Conservation (phyloP, 1,140 invertebrate genomes). For the Tetramorium simillimum region DNA sequence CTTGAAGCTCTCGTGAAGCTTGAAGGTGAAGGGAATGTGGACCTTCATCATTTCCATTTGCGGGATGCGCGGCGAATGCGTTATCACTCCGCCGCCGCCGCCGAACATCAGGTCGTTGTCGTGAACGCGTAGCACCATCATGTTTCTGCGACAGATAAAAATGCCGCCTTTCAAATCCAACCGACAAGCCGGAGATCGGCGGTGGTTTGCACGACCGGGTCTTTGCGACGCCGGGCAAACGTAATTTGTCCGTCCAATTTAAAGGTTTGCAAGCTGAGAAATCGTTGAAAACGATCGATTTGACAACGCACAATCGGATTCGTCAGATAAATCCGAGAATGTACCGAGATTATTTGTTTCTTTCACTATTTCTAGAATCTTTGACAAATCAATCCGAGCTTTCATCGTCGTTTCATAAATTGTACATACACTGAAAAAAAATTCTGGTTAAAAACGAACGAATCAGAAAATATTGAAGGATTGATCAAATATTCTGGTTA, state of each 20-base stretch:
- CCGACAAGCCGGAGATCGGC: neutral
- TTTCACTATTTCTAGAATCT: no score
- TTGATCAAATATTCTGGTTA: no score
- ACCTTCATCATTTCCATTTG: conserved; percentile 93
- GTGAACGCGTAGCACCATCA: conserved; percentile 90
- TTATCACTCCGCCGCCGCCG: conserved; percentile 85
- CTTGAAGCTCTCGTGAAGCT: conserved; percentile 88
- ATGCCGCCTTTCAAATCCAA: neutral
- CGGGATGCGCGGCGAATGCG: conserved; percentile 88
- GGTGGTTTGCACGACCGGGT: neutral
- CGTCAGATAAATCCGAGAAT: no score
- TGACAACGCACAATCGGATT: no score
- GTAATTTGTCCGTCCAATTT: neutral
- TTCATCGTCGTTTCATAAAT: no score
- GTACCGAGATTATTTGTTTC: no score
- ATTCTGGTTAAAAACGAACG: no score
- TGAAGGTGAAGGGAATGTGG: conserved; percentile 92
- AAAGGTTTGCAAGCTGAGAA: neutral
- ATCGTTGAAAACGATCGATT: neutral
- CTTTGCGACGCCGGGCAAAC: neutral
- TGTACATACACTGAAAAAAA: no score
- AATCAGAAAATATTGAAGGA: no score
- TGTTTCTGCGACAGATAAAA: conserved; percentile 86
- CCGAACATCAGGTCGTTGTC: conserved; percentile 89
- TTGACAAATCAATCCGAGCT: no score